Conservation (phyloP, 2,113 vertebrate species). For the Malurus cyaneus region DNA sequence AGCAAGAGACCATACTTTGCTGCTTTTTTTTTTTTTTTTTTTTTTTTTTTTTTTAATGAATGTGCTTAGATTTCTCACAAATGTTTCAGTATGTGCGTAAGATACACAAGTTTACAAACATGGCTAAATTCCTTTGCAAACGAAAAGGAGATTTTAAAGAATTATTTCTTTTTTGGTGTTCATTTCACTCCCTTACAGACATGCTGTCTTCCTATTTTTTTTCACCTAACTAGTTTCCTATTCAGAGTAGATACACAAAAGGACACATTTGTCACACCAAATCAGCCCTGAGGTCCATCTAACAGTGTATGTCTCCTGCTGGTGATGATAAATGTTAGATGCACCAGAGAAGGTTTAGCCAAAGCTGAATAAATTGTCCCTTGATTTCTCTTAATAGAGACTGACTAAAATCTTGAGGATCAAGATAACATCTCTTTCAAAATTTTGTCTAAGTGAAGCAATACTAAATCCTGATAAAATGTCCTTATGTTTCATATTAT, state of each 20-base stretch:
- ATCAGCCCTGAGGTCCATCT: background rate
- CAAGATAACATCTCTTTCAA: background rate
- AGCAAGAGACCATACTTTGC: background rate
- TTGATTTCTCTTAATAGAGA: background rate
- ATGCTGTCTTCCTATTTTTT: background rate
- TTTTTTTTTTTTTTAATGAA: background rate
- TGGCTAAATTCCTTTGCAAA: background rate
- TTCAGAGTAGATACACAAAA: background rate
- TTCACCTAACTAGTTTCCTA: background rate
- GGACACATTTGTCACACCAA: background rate
- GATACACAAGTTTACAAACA: background rate
- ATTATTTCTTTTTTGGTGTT: background rate
- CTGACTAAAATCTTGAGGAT: background rate
- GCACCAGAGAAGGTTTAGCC: background rate
- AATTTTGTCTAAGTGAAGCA: background rate
- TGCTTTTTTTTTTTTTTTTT: background rate
- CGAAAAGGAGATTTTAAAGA: background rate
- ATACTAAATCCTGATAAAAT: constrained; percentile 21
- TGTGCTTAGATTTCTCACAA: background rate
- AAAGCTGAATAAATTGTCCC: background rate
- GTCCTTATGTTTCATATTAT: constrained; percentile 15
- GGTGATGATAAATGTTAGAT: background rate
- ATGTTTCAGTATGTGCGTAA: background rate
- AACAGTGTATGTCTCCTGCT: background rate
- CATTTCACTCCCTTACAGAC: background rate